Evolutionary conservation across 2,113 vertebrate species (phyloP).

Genomic region (Rhombomys opimus): DNA sequence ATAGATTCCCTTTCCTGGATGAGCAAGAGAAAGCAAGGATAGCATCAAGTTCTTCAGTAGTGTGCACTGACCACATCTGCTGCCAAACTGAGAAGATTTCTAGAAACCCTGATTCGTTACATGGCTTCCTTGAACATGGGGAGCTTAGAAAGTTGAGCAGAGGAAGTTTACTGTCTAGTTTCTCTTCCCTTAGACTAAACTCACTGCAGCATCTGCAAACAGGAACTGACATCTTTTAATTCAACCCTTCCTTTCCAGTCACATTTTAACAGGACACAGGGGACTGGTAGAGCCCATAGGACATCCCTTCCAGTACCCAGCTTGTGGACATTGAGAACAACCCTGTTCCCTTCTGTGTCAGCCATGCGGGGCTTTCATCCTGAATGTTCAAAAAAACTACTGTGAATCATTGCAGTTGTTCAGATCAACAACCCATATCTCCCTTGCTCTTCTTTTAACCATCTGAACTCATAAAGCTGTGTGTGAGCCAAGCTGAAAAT

Average conservation of each 20-base stretch:
- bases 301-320: accelerated
- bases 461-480: constrained; percentile 3
- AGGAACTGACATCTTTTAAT: not conserved
- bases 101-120: not conserved
- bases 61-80: not conserved
- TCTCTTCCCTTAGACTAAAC: not conserved
- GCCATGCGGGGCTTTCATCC: not conserved
- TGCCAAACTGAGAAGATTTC: not conserved
- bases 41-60: not conserved
- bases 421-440: constrained; percentile 68
- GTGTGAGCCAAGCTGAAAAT: constrained; percentile 23
- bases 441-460: constrained; percentile 66
- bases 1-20: not conserved
- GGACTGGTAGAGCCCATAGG: not conserved
- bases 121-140: not conserved
- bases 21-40: not conserved
- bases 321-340: too few species aligned
- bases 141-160: not conserved
- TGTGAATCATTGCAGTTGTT: constrained; percentile 9
- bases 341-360: not conserved
- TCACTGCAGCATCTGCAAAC: not conserved
- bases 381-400: constrained; percentile 51
- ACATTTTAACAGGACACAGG: not conserved
- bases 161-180: not conserved
- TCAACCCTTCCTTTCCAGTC: not conserved